phyloP scores from a whole-genome alignment of 2,113 vertebrate species.

The Mystacornis crossleyi region DNA sequence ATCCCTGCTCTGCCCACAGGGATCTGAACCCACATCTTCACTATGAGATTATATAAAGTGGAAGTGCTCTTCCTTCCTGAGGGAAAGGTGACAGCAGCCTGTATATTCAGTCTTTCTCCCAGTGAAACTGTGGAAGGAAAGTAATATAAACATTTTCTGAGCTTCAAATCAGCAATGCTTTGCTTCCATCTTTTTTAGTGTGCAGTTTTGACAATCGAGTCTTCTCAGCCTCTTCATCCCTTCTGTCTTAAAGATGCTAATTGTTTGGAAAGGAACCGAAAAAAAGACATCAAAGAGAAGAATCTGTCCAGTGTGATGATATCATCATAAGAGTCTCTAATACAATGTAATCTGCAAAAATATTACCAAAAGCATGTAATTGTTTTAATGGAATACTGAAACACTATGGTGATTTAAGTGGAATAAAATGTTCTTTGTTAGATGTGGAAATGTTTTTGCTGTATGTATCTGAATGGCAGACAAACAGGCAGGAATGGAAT shows the following conservation, averaged over 20 bases:
- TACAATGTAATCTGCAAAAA: neutral
- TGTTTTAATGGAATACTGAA: slow-evolving; percentile 21
- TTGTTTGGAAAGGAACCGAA: neutral
- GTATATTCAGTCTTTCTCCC: neutral
- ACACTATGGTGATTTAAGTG: neutral
- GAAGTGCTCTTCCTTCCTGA: neutral
- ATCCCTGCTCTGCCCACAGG: neutral
- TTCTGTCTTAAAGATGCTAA: neutral
- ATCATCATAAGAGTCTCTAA: neutral
- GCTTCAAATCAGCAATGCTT: neutral
- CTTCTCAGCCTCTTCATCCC: neutral
- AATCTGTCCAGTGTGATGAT: neutral
- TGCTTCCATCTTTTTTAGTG: neutral
- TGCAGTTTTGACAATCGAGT: neutral
- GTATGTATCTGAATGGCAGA: neutral
- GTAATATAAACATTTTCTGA: neutral
- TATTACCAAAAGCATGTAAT: neutral
- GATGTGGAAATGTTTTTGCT: neutral
- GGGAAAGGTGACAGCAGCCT: neutral
- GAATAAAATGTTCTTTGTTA: neutral
- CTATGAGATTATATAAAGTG: neutral
- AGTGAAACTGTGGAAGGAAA: neutral
- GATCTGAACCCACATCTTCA: slow-evolving; percentile 21
- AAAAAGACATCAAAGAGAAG: neutral
- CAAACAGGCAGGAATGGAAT: neutral